A percentile compares a stretch with the other conserved stretches of the same genome.
Conservation (phyloP, 2,113 vertebrate genomes). For the Hemicordylus capensis region DNA sequence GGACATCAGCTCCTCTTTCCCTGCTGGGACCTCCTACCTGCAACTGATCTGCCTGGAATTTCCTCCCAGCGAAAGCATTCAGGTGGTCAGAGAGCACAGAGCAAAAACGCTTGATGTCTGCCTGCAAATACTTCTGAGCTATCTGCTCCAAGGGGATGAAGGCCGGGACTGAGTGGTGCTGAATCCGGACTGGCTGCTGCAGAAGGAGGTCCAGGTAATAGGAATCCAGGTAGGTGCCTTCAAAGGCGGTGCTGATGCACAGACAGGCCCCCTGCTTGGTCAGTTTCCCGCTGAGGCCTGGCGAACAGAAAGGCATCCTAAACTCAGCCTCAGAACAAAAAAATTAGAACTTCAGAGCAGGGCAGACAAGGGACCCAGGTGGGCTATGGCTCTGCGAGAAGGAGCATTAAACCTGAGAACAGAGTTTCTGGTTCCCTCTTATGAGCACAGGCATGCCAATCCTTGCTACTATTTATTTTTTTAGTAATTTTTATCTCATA, state of each 20-base stretch:
- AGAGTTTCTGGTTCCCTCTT: neutral
- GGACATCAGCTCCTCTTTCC: accelerated
- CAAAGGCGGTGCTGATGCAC: conserved; percentile 72
- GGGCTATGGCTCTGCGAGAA: neutral
- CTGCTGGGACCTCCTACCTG: conserved; percentile 62
- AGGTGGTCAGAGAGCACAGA: conserved; percentile 58
- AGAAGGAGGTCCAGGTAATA: conserved; percentile 71
- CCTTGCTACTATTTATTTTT: neutral
- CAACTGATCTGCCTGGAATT: conserved; percentile 75
- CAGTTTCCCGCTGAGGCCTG: conserved; percentile 74
- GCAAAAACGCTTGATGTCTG: conserved; percentile 63
- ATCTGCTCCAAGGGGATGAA: conserved; percentile 76
- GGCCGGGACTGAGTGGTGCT: conserved; percentile 67
- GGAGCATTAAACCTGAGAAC: too few relatives aligned
- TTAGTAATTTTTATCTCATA: neutral
- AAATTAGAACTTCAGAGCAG: neutral
- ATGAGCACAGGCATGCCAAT: neutral
- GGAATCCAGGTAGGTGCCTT: conserved; percentile 70
- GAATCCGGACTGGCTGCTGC: conserved; percentile 54
- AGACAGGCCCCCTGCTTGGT: conserved; percentile 65
- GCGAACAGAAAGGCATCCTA: neutral
- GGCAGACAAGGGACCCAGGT: too few relatives aligned
- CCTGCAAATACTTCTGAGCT: conserved; percentile 60
- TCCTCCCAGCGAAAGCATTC: conserved; percentile 73
- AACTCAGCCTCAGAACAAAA: accelerated